These are phyloP conservation scores for Marasmarcha lunaedactyla DNA, from an alignment of 2,888 invertebrate genomes.

Conservation along the genomic window DNA sequence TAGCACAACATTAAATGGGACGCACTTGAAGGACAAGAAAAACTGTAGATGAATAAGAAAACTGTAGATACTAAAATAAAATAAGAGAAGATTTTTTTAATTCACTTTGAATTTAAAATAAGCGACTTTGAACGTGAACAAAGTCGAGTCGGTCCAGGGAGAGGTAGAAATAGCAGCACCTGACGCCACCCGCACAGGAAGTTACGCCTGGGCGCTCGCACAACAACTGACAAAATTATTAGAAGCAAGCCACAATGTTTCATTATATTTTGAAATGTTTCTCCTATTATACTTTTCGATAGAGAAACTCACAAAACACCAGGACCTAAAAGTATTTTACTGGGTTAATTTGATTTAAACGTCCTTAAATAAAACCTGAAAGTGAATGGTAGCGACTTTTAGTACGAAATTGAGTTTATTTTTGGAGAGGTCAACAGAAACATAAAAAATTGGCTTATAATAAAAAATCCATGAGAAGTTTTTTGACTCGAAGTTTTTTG, in stretches of 20 bases:
- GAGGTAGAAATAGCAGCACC: conserved; percentile 56
- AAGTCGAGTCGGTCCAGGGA: conserved; percentile 40
- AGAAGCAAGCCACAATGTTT: neutral
- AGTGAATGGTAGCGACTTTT: conserved; percentile 19
- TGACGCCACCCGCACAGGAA: conserved; percentile 47
- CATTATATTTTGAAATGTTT: neutral
- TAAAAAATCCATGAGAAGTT: conserved; percentile 5
- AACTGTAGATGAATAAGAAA: neutral
- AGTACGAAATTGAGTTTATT: conserved; percentile 17
- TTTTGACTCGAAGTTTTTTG: neutral
- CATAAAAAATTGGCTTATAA: conserved; percentile 10
- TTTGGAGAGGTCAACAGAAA: conserved; percentile 17
- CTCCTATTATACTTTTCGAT: neutral
- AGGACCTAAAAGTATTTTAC: too few species aligned
- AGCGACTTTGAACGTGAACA: conserved; percentile 55
- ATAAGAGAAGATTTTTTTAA: conserved; percentile 13
- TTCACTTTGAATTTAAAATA: conserved; percentile 39
- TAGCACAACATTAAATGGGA: conserved; percentile 32
- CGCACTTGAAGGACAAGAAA: conserved; percentile 26
- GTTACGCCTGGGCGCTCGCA: conserved; percentile 37
- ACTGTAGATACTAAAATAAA: conserved; percentile 4
- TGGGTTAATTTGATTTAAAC: conserved; percentile 8
- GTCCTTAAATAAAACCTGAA: conserved; percentile 19
- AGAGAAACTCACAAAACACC: too few species aligned
- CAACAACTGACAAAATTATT: conserved; percentile 10